phyloP scores from a whole-genome alignment of 2,888 invertebrate genomes.

The Stratiomys singularior region DNA sequence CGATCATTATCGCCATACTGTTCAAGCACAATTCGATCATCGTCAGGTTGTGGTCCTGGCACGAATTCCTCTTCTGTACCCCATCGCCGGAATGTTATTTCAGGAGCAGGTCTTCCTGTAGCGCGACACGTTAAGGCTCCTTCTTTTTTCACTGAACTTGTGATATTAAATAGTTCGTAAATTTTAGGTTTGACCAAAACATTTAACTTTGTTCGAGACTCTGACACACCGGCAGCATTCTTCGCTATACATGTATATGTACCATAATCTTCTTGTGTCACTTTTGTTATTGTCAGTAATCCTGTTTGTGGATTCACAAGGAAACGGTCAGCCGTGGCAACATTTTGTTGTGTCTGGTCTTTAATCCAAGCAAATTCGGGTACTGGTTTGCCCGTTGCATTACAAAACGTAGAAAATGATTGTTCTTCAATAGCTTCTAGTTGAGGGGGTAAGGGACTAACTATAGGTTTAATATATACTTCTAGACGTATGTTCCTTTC shows the following conservation, averaged over 20 bases:
- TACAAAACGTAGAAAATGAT: conserved; percentile 78
- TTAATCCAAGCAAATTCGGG: conserved; percentile 88
- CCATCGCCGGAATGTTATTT: conserved; percentile 81
- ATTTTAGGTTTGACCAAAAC: conserved; percentile 84
- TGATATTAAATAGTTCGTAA: conserved; percentile 79
- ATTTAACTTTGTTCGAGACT: conserved; percentile 75
- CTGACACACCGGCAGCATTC: conserved; percentile 80
- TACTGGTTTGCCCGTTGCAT: conserved; percentile 84
- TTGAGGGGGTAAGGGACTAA: conserved; percentile 71
- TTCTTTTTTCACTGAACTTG: conserved; percentile 72
- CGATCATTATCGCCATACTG: conserved; percentile 68
- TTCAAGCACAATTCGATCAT: conserved; percentile 75
- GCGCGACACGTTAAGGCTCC: conserved; percentile 80
- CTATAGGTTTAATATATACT: conserved; percentile 80
- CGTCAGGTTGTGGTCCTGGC: conserved; percentile 72
- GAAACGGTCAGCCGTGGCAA: conserved; percentile 72
- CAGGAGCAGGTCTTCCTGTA: conserved; percentile 82
- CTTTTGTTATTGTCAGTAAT: conserved; percentile 76
- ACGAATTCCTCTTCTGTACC: conserved; percentile 73
- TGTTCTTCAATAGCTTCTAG: conserved; percentile 84
- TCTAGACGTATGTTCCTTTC: conserved; percentile 83
- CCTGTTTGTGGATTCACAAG: conserved; percentile 78
- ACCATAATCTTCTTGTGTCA: conserved; percentile 81
- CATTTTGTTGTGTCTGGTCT: conserved; percentile 75
- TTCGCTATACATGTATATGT: conserved; percentile 83